Evolutionary conservation across 2,797 vertebrate genomes (phyloP).

Genomic region (Tinamus major): DNA sequence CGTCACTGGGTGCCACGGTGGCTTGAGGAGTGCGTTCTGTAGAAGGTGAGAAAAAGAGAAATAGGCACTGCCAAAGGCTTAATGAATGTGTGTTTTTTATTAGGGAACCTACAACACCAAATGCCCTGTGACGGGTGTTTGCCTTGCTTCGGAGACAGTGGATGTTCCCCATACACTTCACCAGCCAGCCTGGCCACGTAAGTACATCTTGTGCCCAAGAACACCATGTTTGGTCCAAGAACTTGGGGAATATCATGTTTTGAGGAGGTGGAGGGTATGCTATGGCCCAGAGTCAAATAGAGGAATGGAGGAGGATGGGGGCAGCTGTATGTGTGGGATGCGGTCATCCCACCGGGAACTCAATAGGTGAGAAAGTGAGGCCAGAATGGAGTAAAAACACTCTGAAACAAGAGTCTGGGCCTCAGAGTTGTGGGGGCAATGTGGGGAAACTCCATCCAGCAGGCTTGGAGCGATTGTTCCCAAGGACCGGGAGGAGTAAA

Average conservation of each 20-base stretch:
- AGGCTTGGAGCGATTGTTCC: neutral
- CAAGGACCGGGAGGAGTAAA: neutral
- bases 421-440: neutral
- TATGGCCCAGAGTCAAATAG: neutral
- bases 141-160: neutral
- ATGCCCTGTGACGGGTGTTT: accelerated
- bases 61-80: neutral
- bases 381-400: neutral
- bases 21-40: neutral
- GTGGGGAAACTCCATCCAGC: neutral
- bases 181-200: accelerated
- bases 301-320: neutral
- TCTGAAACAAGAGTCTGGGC: neutral
- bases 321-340: neutral
- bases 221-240: accelerated
- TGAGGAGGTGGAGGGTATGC: neutral
- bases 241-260: accelerated
- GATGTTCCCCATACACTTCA: neutral
- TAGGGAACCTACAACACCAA: accelerated
- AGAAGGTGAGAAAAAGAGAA: neutral
- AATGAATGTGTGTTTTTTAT: neutral
- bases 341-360: neutral
- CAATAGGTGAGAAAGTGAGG: neutral
- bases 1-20: neutral
- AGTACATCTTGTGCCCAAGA: neutral